These are phyloP conservation scores for Patagioenas fasciata DNA, from an alignment of 2,113 vertebrate genomes.

Conservation along the genomic window DNA sequence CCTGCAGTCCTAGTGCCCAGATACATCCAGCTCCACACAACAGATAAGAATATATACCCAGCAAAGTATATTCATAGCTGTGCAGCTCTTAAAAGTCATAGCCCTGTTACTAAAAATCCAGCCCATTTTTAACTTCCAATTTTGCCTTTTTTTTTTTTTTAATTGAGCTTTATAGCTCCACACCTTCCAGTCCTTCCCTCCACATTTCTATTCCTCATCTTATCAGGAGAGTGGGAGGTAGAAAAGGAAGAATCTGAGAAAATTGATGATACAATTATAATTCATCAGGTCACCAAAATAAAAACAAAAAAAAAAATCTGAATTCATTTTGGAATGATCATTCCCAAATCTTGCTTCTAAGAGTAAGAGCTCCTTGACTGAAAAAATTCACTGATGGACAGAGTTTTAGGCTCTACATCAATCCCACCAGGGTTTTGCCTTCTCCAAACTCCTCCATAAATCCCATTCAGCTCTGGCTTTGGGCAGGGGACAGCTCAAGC, in stretches of 20 bases:
- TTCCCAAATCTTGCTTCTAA: background rate
- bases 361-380: background rate
- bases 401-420: background rate
- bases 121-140: background rate
- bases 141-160: background rate
- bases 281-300: background rate
- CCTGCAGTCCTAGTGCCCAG: background rate
- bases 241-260: background rate
- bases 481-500: background rate
- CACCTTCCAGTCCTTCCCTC: background rate
- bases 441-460: background rate
- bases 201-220: rapidly evolving
- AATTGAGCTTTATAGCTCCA: background rate
- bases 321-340: background rate
- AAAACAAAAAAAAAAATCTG: background rate
- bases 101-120: background rate
- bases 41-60: background rate
- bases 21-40: conserved; percentile 31
- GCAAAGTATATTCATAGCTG: background rate
- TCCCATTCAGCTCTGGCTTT: background rate
- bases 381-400: background rate
- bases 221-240: background rate
- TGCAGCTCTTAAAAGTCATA: background rate
- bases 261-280: background rate
- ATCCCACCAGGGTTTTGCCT: background rate